Evolutionary conservation across 2,888 invertebrate species (phyloP), one percentile per base, ranked within the genome.

Genomic region (Dysmachus trigonus): DNA sequence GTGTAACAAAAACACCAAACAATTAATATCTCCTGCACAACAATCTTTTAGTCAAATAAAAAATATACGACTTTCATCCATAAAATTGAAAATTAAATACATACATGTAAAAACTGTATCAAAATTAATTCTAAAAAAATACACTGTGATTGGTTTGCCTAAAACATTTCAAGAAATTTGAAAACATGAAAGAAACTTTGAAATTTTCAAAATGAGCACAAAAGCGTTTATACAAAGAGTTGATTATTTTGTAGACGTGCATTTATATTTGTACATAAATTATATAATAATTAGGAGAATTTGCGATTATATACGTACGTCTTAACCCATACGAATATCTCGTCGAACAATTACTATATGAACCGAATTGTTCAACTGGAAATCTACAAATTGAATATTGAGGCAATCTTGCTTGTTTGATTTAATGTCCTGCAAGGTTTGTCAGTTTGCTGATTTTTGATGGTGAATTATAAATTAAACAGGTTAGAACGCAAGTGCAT

Each of bases 61-160:
- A 41, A 47, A n/a, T 47, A n/a, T 5, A 47, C 6, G 1, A 6
- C 5, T n/a, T 47, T 47, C 47, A 47, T 47, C 18, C 2, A 22
- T 10, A 62, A 62, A 62, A 18, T 62, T 62, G 62, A 62, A 62
- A 22, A 22, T 27, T 22, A 13, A 18, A 10, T 22, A 27, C 62
- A 27, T 47, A 53, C 22, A 8, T 62, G 62, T 62, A 62, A 62
- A 22, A 62, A 62, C 62, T 62, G 51, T 51, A 62, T 62, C 62
- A 18, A 62, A 62, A 62, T 62, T 62, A 22, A 47, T 47, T 62
- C 6, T 18, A 22, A 62, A 62, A 41, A 27, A 62, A 62, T 47
- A 79, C 47, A 79, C 79, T 79, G 79, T 81, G 53, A 81, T 81
- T 81, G 81, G 53, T 53, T 81, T 81, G 81, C 81, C 53, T 53